These are phyloP conservation scores for Ceryle rudis DNA, from an alignment of 2,797 vertebrate species.

Conservation along the genomic window DNA sequence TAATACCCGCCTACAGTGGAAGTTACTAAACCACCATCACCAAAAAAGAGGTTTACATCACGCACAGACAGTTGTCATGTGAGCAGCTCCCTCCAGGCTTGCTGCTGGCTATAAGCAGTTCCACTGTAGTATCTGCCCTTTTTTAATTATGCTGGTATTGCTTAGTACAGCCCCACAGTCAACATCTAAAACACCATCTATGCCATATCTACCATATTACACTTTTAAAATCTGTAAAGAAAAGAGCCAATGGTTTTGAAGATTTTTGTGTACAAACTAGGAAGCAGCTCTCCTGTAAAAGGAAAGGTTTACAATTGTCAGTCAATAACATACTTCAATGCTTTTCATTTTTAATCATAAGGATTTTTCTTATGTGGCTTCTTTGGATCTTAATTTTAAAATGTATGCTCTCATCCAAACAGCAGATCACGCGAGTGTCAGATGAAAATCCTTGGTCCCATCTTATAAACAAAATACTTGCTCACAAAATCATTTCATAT, in stretches of 20 bases:
- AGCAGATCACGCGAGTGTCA: rapidly evolving
- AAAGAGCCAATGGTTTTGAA: not conserved
- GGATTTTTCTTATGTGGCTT: not conserved
- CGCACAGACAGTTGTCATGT: not conserved
- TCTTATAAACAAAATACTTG: not conserved
- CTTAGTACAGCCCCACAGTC: not conserved
- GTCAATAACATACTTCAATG: not conserved
- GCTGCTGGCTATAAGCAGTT: not conserved
- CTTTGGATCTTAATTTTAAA: not conserved
- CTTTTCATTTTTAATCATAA: not conserved
- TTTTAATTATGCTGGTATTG: not conserved
- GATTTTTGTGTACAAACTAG: not conserved
- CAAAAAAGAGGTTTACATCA: conserved; percentile 29
- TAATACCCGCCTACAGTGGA: conserved; percentile 46
- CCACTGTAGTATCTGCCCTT: not conserved
- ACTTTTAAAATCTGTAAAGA: not conserved
- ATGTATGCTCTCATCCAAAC: not conserved
- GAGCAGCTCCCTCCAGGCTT: not conserved
- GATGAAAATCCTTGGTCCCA: not conserved
- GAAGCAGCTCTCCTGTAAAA: not conserved
- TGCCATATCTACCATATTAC: not conserved
- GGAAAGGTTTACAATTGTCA: not conserved
- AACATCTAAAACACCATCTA: not conserved
- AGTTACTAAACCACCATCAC: not conserved
- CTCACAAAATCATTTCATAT: not conserved